Evolutionary conservation across 2,797 vertebrate genomes (phyloP).

Genomic region (Acridotheres tristis): DNA sequence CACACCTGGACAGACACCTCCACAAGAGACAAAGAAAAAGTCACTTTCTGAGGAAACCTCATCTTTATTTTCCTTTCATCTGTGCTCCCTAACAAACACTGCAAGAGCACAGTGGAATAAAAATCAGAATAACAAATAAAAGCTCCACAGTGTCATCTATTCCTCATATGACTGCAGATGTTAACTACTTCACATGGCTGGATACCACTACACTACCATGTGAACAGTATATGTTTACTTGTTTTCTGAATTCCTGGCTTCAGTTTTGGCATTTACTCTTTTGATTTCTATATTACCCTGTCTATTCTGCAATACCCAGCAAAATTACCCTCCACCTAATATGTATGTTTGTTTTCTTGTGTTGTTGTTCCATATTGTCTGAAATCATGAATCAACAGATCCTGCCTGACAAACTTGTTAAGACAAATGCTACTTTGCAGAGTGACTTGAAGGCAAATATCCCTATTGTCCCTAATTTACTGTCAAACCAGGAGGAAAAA

Average conservation of each 20-base stretch:
- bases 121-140: not conserved
- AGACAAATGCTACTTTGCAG: not conserved
- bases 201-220: not conserved
- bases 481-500: not conserved
- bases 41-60: not conserved
- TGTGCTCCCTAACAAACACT: not conserved
- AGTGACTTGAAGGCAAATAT: not conserved
- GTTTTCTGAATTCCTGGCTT: not conserved
- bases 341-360: not conserved
- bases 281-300: not conserved
- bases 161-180: not conserved
- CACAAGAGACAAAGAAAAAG: not conserved
- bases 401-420: not conserved
- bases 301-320: not conserved
- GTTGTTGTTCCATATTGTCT: not conserved
- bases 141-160: not conserved
- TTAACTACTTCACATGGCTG: not conserved
- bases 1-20: not conserved
- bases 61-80: not conserved
- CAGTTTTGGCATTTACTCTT: not conserved
- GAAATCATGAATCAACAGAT: slow-evolving; percentile 1
- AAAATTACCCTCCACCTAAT: not conserved
- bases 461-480: not conserved
- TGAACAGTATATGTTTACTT: not conserved
- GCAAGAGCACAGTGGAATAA: not conserved